A percentile compares a stretch with the other conserved stretches of the same genome.
Conservation (phyloP, 2,113 vertebrate species). For the Phrynosoma blainvillii region DNA sequence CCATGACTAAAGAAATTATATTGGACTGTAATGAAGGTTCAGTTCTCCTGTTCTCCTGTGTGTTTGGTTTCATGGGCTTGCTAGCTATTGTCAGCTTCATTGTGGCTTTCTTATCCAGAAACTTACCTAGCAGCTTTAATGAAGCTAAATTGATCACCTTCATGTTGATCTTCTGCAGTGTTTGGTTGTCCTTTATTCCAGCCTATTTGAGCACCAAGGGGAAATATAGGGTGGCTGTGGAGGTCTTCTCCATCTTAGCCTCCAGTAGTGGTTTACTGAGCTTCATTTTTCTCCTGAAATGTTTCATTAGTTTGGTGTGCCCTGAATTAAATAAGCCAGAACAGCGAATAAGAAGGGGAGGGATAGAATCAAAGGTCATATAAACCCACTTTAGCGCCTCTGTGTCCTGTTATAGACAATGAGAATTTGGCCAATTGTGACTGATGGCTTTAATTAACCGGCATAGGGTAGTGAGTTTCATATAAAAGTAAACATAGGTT, state of each 20-base stretch:
- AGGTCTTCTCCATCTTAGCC: background rate
- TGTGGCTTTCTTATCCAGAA: background rate
- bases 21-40: background rate
- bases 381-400: too few relatives aligned
- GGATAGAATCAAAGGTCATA: too few relatives aligned
- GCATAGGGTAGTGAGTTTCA: too few relatives aligned
- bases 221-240: background rate
- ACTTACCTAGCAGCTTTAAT: background rate
- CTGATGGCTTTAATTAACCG: too few relatives aligned
- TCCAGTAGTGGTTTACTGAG: background rate
- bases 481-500: too few relatives aligned
- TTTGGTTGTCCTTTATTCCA: constrained; percentile 2
- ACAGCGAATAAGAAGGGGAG: background rate
- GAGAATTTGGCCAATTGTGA: too few relatives aligned
- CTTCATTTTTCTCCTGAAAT: background rate
- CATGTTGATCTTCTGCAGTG: background rate
- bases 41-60: background rate
- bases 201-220: background rate
- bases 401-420: too few relatives aligned
- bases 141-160: background rate
- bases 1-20: background rate
- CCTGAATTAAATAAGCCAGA: background rate
- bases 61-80: background rate
- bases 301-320: background rate
- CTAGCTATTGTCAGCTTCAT: background rate